Evolutionary conservation across 2,113 vertebrate genomes (phyloP).

Genomic region (Panurus biarmicus): DNA sequence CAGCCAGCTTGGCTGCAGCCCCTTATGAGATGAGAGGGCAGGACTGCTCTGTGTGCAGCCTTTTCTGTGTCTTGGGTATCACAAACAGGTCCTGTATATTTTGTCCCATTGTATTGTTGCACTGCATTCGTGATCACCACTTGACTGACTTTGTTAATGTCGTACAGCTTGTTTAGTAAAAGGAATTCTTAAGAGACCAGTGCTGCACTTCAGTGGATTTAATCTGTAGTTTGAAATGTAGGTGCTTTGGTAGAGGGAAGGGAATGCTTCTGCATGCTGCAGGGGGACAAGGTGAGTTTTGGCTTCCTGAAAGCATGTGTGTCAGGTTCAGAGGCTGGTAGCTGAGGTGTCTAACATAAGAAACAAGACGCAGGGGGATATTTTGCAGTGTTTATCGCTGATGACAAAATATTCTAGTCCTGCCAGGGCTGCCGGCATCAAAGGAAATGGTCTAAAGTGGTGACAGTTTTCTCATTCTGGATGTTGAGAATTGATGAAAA

Average conservation of each 20-base stretch:
- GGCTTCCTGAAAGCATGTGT: neutral
- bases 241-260: neutral
- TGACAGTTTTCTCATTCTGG: neutral
- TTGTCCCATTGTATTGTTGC: neutral
- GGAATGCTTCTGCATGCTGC: neutral
- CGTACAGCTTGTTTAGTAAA: neutral
- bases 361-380: rapidly evolving
- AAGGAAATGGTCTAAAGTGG: neutral
- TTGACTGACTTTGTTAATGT: neutral
- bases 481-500: neutral
- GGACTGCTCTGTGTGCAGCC: neutral
- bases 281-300: neutral
- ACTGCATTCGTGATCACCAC: neutral
- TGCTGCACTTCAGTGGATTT: neutral
- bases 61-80: neutral
- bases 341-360: neutral
- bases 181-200: neutral
- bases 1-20: neutral
- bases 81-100: neutral
- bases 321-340: neutral
- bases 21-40: neutral
- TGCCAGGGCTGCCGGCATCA: neutral
- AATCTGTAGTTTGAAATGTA: neutral
- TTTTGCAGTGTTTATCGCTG: neutral
- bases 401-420: neutral